These are phyloP conservation scores for Stylophora pistillata DNA, from an alignment of 64 coral and sea anemone genomes.

Conservation along the genomic window DNA sequence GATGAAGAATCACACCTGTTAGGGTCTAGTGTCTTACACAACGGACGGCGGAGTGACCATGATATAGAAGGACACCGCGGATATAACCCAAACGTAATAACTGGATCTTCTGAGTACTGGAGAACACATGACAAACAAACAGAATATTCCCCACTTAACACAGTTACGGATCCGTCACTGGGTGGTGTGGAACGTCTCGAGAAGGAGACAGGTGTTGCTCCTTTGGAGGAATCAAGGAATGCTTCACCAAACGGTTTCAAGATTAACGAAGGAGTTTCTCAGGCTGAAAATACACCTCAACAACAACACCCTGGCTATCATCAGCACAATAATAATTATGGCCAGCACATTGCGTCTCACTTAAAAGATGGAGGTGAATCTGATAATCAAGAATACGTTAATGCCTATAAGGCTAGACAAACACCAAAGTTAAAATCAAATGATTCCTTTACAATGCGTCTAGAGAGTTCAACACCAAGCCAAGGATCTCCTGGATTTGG, in stretches of 20 bases:
- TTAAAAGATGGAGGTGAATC: not conserved
- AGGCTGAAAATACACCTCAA: no score
- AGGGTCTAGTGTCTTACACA: not conserved
- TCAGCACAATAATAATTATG: not conserved
- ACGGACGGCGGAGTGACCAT: not conserved
- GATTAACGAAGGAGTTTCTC: not conserved
- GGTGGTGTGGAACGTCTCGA: not conserved
- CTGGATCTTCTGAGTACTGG: not conserved
- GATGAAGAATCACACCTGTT: constrained; percentile 31
- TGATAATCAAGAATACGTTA: not conserved
- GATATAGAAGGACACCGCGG: not conserved
- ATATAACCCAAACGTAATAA: not conserved
- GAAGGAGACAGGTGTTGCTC: not conserved
- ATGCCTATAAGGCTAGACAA: not conserved
- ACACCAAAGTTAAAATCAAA: not conserved
- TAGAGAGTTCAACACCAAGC: not conserved
- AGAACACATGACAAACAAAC: not conserved
- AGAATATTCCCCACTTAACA: not conserved
- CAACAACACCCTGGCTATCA: no score
- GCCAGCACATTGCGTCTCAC: not conserved
- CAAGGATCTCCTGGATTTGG: not conserved
- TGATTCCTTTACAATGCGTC: not conserved
- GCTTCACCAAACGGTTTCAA: not conserved
- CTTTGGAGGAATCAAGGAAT: not conserved
- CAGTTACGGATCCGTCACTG: not conserved